Base-by-base conservation (phyloP, 2,113 vertebrate species). In the Poecilia latipinna region DNA sequence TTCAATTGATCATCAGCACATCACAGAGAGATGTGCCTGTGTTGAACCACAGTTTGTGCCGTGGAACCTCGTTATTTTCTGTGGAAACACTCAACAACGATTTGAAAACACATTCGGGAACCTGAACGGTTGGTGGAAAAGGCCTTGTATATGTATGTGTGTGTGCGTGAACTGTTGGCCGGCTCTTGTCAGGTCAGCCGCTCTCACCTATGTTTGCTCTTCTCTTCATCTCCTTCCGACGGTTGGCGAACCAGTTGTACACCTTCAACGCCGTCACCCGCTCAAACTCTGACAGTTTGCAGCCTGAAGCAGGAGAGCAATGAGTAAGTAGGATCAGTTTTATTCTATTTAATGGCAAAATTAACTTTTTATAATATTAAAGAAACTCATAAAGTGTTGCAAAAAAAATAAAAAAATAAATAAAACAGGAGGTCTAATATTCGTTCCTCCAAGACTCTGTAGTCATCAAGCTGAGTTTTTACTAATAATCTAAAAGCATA, bases 241-340 rank as follows among this genome's bases (percentile, higher is more conserved):
- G 94, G 80, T 96, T 96, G 48, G 95, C 95, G 29, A 96, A 96
- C 95, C 95, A 96, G 91, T 96, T 96, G 87, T 96, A 96, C 67
- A 96, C 95, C 90, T 96, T 96, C 72, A 96, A 78, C 0, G 95
- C 95, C 0, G 95, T 96, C 76, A 96, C 95, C 1, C 95, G 92
- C 77, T 96, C 95, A 81, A 96, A 95, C 80, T 96, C 95, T 0
- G 95, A 96, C 70, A 96, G 91, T 63, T 95, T 95, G 77, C 93
- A 94, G 61, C 95, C 95, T 95, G 82, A 6, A 8, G 4, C 22
- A 71, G 6, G 32, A 79, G 64, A 77, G 0, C 29, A 48, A 48
- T 7, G 44, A 48, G 17, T 17, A 37, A 62, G 26, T 5, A 13
- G 35, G 35, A 37, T 37, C 35, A 11, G 17, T 48, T 48, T 48